Base-by-base conservation (phyloP, 2,797 vertebrate genomes). In the Sebastiscus tertius region DNA sequence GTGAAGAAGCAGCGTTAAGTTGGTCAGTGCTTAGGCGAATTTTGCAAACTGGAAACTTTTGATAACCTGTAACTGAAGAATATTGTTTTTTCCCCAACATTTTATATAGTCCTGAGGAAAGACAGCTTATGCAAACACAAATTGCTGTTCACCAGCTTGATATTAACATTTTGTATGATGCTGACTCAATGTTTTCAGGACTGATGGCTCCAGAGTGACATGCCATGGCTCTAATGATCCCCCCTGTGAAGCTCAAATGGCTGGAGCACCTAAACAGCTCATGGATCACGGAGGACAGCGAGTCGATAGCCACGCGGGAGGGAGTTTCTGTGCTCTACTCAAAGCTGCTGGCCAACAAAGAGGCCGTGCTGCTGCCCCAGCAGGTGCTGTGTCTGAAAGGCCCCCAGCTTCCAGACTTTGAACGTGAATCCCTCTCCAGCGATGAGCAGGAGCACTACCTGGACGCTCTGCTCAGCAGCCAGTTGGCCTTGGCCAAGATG, bases 371-470 rank as follows among this genome's bases (percentile, higher is more conserved):
- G 88, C 96, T 99, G 70, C 98, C 98, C 29, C 98, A 99, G 92
- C 98, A 99, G 94, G 97, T 99, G 89, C 94, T 99, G 72, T 99
- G 98, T 89, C 97, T 99, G 67, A 99, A 99, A 93, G 98, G 98
- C 82, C 98, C 98, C 73, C 98, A 99, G 93, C 95, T 99, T 69
- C 98, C 98, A 1, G 98, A 99, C 92, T 99, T 99, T 90, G 98
- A 99, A 91, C 97, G 98, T 1, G 98, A 99, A 58, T 98, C 97
- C 86, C 95, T 99, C 24, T 99, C 98, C 75, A 98, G 97, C 69
- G 98, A 99, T 95, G 98, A 99, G 65, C 98, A 99, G 94, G 98
- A 99, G 91, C 98, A 99, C 94, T 99, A 99, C 93, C 93, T 99
- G 95, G 98, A 99, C 29, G 98, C 98, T 9, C 96, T 99, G 62